Conservation (phyloP, 2,797 vertebrate genomes). For the Agapornis canus region DNA sequence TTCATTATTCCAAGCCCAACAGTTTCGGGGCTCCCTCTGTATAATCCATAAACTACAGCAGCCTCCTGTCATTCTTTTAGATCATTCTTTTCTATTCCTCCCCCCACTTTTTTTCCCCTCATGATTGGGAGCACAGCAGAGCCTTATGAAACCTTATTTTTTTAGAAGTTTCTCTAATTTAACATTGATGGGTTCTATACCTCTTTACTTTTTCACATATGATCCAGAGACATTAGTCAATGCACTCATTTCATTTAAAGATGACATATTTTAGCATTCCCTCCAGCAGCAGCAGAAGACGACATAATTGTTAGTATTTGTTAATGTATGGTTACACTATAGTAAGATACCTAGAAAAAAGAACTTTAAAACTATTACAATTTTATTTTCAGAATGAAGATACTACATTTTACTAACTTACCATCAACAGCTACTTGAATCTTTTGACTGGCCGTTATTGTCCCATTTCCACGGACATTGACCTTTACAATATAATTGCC, state of each 20-base stretch:
- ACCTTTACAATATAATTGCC: conserved; percentile 90
- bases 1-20: not conserved
- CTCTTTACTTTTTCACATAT: not conserved
- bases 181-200: not conserved
- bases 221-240: not conserved
- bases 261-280: not conserved
- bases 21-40: not conserved
- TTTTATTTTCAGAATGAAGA: not conserved
- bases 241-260: not conserved
- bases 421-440: conserved; percentile 89
- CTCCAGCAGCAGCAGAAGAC: not conserved
- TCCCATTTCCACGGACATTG: conserved; percentile 80
- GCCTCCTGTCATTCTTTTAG: not conserved
- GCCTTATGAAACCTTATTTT: not conserved
- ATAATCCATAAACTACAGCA: not conserved
- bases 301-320: not conserved
- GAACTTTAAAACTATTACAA: not conserved
- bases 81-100: not conserved
- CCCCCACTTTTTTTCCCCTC: not conserved
- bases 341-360: not conserved
- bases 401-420: conserved; percentile 75
- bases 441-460: conserved; percentile 79
- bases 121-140: not conserved
- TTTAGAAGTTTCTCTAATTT: not conserved
- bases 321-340: not conserved